Conservation (phyloP, 53 echinoderm and acorn worm genomes). For the Actinopyga echinites region DNA sequence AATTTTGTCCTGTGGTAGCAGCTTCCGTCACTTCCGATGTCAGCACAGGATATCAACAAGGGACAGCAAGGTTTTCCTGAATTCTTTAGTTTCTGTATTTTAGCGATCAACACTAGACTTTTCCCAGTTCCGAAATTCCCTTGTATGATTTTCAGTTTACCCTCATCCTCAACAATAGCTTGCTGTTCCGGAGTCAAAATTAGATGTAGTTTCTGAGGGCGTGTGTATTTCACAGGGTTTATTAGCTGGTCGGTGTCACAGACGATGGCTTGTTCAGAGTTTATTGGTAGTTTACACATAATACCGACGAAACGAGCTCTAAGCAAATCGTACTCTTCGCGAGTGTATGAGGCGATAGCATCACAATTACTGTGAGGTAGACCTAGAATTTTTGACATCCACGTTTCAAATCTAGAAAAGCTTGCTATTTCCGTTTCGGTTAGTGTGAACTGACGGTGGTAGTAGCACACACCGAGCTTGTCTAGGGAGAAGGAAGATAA, state of each 20-base stretch:
- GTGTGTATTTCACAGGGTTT: not conserved
- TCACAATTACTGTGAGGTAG: not conserved
- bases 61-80: not conserved
- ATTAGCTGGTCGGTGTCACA: not conserved
- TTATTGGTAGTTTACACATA: not conserved
- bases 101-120: not conserved
- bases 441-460: not conserved
- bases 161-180: not conserved
- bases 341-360: too few relatives aligned
- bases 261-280: not conserved
- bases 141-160: not conserved
- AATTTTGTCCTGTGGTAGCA: conserved; percentile 27
- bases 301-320: conserved; percentile 6
- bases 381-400: not conserved
- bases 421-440: not conserved
- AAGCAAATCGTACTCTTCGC: not conserved
- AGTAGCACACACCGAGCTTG: not conserved
- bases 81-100: not conserved
- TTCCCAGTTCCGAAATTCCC: conserved; percentile 20
- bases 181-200: conserved; percentile 15
- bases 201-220: not conserved
- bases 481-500: not conserved
- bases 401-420: not conserved
- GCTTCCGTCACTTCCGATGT: not conserved
- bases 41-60: not conserved